A percentile compares a stretch with the other conserved stretches of the same genome.
Conservation (phyloP, 2,888 invertebrate species). For the Eristalinus aeneus region DNA sequence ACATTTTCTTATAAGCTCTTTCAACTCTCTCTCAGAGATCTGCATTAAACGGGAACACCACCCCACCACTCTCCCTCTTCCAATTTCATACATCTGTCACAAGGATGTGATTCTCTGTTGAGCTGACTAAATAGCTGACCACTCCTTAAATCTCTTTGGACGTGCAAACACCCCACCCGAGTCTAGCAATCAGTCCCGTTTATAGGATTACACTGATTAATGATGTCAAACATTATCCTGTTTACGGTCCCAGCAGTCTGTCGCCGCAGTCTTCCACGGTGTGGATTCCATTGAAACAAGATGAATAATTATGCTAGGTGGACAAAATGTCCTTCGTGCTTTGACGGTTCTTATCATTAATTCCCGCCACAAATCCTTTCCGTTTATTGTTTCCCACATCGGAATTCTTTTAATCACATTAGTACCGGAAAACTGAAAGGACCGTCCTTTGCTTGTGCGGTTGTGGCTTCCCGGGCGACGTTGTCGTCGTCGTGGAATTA, state of each 20-base stretch:
- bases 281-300: conserved; percentile 2
- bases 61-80: neutral
- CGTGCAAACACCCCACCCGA: conserved; percentile 16
- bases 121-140: conserved; percentile 36
- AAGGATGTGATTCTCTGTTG: neutral
- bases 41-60: neutral
- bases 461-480: neutral
- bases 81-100: conserved; percentile 11
- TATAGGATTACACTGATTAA: conserved; percentile 67
- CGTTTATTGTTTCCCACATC: conserved; percentile 60
- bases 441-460: neutral
- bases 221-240: conserved; percentile 65
- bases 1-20: too few relatives aligned
- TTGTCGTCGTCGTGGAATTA: conserved; percentile 31
- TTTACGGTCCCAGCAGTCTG: conserved; percentile 37
- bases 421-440: conserved; percentile 20
- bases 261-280: neutral
- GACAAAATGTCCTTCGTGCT: conserved; percentile 57
- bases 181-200: conserved; percentile 49
- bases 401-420: conserved; percentile 69
- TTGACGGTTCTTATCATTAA: conserved; percentile 67
- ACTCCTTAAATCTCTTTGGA: conserved; percentile 8
- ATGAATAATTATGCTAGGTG: conserved; percentile 69
- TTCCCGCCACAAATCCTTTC: conserved; percentile 60
- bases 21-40: too few relatives aligned